A percentile compares a stretch with the other conserved stretches of the same genome.
These are phyloP conservation scores for Cheirogaleus major DNA, from an alignment of 2,797 vertebrate species.

Conservation along the genomic window DNA sequence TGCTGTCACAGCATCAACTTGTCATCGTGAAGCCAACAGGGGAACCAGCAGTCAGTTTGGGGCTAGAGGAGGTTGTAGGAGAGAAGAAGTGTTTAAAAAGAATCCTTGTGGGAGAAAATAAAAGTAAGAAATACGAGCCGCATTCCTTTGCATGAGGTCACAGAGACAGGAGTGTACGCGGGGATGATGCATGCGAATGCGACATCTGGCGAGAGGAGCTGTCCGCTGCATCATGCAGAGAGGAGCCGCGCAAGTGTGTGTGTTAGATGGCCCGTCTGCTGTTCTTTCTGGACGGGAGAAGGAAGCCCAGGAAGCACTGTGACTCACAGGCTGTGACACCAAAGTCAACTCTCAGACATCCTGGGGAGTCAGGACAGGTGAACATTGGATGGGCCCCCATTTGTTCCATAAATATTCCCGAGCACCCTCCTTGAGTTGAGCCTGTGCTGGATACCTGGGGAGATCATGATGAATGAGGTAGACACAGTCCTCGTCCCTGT, in stretches of 20 bases:
- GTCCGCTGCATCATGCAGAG: background rate
- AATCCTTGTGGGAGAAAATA: background rate
- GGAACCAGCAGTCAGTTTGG: background rate
- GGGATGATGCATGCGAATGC: background rate
- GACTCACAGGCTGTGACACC: background rate
- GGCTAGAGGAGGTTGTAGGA: background rate
- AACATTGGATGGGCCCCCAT: too few species aligned
- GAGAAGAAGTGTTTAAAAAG: conserved; percentile 29
- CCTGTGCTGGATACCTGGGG: background rate
- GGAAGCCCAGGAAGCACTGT: background rate
- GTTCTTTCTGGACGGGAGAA: background rate
- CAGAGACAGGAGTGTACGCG: background rate
- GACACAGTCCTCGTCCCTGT: background rate
- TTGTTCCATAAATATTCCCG: background rate
- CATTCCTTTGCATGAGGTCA: background rate
- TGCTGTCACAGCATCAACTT: background rate
- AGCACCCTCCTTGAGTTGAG: background rate
- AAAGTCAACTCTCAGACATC: background rate
- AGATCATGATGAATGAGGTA: background rate
- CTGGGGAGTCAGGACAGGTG: background rate
- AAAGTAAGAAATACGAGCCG: background rate
- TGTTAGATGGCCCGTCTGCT: background rate
- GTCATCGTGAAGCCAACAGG: background rate
- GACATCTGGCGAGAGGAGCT: background rate
- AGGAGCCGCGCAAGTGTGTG: accelerated